Evolutionary conservation across 2,797 vertebrate species (phyloP).

Genomic region (Circus cinereus): DNA sequence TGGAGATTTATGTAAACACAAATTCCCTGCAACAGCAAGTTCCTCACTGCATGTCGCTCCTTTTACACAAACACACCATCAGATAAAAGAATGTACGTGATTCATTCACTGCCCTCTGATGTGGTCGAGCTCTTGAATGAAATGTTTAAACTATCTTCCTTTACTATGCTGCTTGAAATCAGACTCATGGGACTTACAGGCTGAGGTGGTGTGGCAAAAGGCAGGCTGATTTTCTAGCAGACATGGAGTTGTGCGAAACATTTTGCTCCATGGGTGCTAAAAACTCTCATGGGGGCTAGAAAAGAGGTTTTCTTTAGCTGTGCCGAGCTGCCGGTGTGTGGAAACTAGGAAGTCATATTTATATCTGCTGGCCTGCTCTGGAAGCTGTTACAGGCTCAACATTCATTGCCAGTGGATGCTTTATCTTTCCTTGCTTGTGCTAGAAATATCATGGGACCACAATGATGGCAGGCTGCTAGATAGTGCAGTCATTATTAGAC

Average conservation of each 20-base stretch:
- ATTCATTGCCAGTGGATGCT: background rate
- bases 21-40: constrained; percentile 52
- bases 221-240: background rate
- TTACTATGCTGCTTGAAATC: background rate
- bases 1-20: constrained; percentile 57
- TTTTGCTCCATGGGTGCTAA: background rate
- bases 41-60: constrained; percentile 35
- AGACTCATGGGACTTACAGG: background rate
- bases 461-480: background rate
- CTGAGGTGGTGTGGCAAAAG: background rate
- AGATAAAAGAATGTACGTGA: constrained; percentile 53
- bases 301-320: background rate
- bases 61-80: constrained; percentile 52
- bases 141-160: background rate
- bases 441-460: background rate
- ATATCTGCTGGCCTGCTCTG: background rate
- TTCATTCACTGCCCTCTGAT: constrained; percentile 41
- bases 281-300: background rate
- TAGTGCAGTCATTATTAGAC: background rate
- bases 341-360: background rate
- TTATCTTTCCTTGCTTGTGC: background rate
- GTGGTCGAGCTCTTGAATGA: constrained; percentile 17
- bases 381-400: background rate
- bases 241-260: background rate
- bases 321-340: background rate